phyloP scores from a whole-genome alignment of 2,113 vertebrate species.

The Alligator sinensis region DNA sequence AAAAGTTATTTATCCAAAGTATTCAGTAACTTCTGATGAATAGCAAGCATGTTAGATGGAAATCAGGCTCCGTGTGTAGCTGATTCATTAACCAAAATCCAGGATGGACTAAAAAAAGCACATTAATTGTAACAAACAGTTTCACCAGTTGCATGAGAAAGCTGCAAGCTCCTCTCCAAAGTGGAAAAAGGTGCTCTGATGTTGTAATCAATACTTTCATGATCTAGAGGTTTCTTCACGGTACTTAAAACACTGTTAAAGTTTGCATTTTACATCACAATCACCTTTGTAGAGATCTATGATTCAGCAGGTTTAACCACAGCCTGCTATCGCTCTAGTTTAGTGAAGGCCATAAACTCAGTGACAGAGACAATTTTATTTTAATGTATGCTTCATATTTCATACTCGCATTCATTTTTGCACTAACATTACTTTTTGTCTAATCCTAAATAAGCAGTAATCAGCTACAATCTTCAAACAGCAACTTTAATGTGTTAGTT shows the following conservation, averaged over 20 bases:
- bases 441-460: background rate
- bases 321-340: conserved; percentile 9
- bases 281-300: conserved; percentile 17
- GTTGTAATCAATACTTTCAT: background rate
- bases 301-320: conserved; percentile 13
- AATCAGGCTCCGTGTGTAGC: background rate
- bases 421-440: background rate
- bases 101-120: conserved; percentile 1
- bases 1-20: conserved; percentile 32
- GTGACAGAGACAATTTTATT: background rate
- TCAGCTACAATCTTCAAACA: background rate
- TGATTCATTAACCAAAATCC: background rate
- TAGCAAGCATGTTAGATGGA: background rate
- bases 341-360: background rate
- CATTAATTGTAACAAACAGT: background rate
- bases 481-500: background rate
- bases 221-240: background rate
- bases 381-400: background rate
- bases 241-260: conserved; percentile 54
- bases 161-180: background rate
- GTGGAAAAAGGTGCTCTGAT: background rate
- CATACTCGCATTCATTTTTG: background rate
- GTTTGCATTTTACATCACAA: background rate
- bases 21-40: conserved; percentile 16
- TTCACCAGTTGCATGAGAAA: background rate